Evolutionary conservation across 2,888 invertebrate genomes (phyloP), one percentile per base, ranked within the genome.

Genomic region (Eristalis tenax): DNA sequence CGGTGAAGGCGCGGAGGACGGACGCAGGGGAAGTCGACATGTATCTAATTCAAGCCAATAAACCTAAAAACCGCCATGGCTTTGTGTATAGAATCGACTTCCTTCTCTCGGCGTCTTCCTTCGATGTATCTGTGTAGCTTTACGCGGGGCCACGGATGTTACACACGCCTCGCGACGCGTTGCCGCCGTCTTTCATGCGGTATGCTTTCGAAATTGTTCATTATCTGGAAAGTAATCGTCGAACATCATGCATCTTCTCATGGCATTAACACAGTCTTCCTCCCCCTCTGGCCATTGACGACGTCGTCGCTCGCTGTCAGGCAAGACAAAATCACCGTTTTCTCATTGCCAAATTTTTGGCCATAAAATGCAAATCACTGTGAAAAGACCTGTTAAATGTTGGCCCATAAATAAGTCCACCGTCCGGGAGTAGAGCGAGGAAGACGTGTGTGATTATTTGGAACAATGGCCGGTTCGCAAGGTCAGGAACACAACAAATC

Each of bases 261-360:
- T 65, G 4, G 11, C 13, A 61, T 50, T 61, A 43, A 4, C 68
- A 61, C 61, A 59, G 40, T 32, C 32, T 1, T 6, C 32, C 10
- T 5, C 28, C 28, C 5, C 28, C 28, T 28, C 28, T 28, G 28
- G 28, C 4, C 28, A n/a, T n/a, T n/a, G n/a, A n/a, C n/a, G n/a
- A n/a, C n/a, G 57, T 50, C 43, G 15, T 2, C 70, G 63, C 56
- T 71, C 40, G 65, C 69, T 74, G 40, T n/a, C 18, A 59, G 22
- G 4, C 38, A 59, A 70, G 61, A 43, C 18, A 57, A 77, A 71
- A 73, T 35, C 1, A 68, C 66, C 26, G 70, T 70, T 76, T 68
- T 71, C 70, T 85, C 81, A 85, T 85, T 81, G 81, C 77, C 81
- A 85, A 77, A 71, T 59, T 59, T 68, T 63, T 13, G 22, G 11